Evolutionary conservation across 2,797 vertebrate species (phyloP).

Genomic region (Galagoides demidoff): DNA sequence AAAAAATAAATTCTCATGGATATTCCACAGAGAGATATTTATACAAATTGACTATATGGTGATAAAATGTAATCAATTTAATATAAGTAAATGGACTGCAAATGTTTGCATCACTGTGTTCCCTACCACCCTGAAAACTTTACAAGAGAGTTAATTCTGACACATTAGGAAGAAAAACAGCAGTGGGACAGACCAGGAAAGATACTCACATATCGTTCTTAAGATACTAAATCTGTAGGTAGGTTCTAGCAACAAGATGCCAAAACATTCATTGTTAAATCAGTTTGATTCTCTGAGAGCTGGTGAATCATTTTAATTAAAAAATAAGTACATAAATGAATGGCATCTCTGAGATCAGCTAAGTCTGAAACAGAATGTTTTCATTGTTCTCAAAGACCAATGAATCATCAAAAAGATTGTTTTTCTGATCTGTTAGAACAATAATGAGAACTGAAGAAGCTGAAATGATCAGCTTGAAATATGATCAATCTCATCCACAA

Average conservation of each 20-base stretch:
- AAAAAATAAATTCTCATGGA: conserved; percentile 1
- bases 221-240: background rate
- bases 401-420: conserved; percentile 11
- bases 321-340: background rate
- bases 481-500: background rate
- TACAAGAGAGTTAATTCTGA: background rate
- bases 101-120: background rate
- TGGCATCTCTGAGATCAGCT: background rate
- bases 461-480: background rate
- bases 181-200: background rate
- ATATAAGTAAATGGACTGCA: background rate
- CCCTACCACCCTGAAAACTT: background rate
- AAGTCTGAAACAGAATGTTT: conserved; percentile 34
- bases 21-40: background rate
- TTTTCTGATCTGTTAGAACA: conserved; percentile 1
- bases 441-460: conserved; percentile 33
- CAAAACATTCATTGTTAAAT: background rate
- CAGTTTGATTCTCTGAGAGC: background rate
- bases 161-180: background rate
- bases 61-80: background rate
- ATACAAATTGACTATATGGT: background rate
- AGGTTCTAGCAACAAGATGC: background rate
- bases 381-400: conserved; percentile 21
- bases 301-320: conserved; percentile 32
- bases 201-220: background rate